Evolutionary conservation across 2,888 invertebrate genomes (phyloP).

Genomic region (Yponomeuta sedellus): DNA sequence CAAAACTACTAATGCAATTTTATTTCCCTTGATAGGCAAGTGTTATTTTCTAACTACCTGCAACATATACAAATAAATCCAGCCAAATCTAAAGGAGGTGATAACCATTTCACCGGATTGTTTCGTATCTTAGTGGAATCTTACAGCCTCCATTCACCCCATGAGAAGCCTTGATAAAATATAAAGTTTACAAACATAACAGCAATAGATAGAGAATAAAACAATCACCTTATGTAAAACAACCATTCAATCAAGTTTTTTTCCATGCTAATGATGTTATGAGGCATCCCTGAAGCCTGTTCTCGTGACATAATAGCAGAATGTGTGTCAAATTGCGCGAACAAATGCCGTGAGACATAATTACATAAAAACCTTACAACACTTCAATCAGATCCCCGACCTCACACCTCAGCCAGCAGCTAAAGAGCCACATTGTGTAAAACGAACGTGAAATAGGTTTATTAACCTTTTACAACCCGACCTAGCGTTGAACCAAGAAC

Average conservation of each 20-base stretch:
- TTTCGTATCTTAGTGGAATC: neutral
- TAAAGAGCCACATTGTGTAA: neutral
- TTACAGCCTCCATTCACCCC: neutral
- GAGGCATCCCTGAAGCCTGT: conserved; percentile 26
- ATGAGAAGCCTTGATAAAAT: neutral
- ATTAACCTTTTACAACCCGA: conserved; percentile 3
- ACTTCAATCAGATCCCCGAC: conserved; percentile 17
- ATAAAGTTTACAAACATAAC: conserved; percentile 1
- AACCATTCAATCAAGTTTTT: conserved; percentile 21
- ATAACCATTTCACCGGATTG: neutral
- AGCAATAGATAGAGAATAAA: neutral
- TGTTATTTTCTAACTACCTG: neutral
- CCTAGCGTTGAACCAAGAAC: neutral
- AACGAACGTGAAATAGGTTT: conserved; percentile 6
- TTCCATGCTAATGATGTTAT: conserved; percentile 23
- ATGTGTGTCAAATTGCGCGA: conserved; percentile 44
- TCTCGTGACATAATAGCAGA: conserved; percentile 53
- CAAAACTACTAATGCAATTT: no score
- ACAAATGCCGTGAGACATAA: conserved; percentile 29
- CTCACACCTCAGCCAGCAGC: neutral
- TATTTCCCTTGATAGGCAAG: no score
- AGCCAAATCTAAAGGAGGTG: neutral
- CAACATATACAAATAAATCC: neutral
- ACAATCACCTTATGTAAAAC: conserved; percentile 11
- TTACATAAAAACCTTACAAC: conserved; percentile 35